These are phyloP conservation scores for Halichoerus grypus DNA, from an alignment of 2,113 vertebrate genomes.

Conservation along the genomic window DNA sequence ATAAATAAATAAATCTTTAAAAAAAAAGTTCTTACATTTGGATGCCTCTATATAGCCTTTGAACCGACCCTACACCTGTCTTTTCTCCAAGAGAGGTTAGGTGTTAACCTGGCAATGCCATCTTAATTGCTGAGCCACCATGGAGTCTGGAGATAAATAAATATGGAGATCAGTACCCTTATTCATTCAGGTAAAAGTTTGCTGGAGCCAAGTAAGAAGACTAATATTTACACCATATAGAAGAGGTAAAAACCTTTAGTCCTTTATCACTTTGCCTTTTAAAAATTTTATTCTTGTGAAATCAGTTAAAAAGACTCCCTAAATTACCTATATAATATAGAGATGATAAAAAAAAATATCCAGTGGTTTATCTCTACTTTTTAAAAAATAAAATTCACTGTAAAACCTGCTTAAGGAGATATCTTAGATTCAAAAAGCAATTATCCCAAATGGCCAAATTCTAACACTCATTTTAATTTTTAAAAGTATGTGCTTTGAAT, in stretches of 20 bases:
- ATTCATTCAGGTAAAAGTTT: slow-evolving; percentile 21
- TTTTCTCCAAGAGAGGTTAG: background rate
- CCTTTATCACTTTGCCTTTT: background rate
- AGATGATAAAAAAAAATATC: background rate
- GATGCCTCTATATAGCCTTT: background rate
- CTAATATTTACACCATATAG: background rate
- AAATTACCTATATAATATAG: background rate
- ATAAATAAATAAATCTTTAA: too few species aligned
- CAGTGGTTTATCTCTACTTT: background rate
- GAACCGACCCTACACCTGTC: background rate
- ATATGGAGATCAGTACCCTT: background rate
- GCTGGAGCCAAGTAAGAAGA: background rate
- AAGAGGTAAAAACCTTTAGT: background rate
- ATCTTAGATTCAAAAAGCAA: background rate
- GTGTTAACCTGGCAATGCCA: background rate
- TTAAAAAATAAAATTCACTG: background rate
- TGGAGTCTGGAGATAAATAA: background rate
- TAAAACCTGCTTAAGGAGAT: background rate
- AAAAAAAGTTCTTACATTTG: background rate
- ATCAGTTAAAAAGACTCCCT: background rate
- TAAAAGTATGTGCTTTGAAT: background rate
- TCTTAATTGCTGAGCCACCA: background rate
- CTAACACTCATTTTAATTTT: background rate
- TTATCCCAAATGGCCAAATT: background rate
- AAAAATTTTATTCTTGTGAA: slow-evolving; percentile 13